Percentiles rank a stretch among this genome's conserved stretches.
These are phyloP conservation scores for Augochlorella aurata DNA, from an alignment of 2,888 invertebrate genomes.

Conservation along the genomic window DNA sequence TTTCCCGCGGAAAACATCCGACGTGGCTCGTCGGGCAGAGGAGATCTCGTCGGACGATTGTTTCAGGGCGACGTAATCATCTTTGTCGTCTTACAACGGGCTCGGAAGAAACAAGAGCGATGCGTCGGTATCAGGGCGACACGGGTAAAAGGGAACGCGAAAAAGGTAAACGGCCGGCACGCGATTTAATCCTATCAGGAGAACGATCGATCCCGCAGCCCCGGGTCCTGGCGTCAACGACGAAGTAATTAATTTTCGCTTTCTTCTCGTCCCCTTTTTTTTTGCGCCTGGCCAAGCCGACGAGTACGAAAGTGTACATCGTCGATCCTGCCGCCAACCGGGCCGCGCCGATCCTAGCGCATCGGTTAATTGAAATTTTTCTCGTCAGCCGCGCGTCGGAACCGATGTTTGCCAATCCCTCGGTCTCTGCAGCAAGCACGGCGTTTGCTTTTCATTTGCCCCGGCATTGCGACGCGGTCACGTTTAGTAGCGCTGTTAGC, in stretches of 20 bases:
- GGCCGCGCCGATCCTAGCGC: slow-evolving; percentile 41
- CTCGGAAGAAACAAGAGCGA: slow-evolving; percentile 18
- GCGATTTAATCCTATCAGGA: slow-evolving; percentile 64
- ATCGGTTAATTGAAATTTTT: slow-evolving; percentile 72
- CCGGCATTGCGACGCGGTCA: slow-evolving; percentile 52
- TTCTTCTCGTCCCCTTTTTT: slow-evolving; percentile 33
- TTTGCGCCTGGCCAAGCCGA: slow-evolving; percentile 3
- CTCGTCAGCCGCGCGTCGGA: slow-evolving; percentile 63
- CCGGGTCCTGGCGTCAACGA: slow-evolving; percentile 60
- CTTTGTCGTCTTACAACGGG: slow-evolving; percentile 19
- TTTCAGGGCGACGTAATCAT: slow-evolving; percentile 44
- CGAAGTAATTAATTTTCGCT: slow-evolving; percentile 67
- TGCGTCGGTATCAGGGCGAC: slow-evolving; percentile 22
- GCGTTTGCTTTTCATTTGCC: slow-evolving; percentile 78
- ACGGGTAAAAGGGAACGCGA: slow-evolving; percentile 16
- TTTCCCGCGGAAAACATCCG: slow-evolving; percentile 34
- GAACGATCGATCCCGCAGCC: slow-evolving; percentile 59
- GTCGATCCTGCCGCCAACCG: slow-evolving; percentile 31
- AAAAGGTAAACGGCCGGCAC: slow-evolving; percentile 38
- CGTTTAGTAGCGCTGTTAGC: slow-evolving; percentile 61
- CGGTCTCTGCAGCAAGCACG: slow-evolving; percentile 54
- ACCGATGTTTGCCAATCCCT: slow-evolving; percentile 68
- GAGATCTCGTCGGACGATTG: slow-evolving; percentile 9
- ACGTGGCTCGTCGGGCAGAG: slow-evolving; percentile 10
- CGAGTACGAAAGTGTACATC: slow-evolving; percentile 56